Evolutionary conservation across 2,888 invertebrate species (phyloP).

Genomic region (Acrobasis repandana): DNA sequence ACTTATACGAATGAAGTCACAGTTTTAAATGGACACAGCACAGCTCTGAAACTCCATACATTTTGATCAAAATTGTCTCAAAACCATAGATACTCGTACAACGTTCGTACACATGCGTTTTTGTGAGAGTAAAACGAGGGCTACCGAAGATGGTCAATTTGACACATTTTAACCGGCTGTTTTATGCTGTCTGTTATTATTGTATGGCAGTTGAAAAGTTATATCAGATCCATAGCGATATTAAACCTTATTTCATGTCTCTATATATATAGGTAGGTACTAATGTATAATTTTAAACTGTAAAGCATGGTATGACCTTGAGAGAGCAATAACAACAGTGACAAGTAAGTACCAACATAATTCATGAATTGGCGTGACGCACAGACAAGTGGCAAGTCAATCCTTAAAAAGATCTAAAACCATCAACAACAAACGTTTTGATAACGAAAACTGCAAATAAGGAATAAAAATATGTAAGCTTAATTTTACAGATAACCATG

Average conservation of each 20-base stretch:
- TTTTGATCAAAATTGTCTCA: no score
- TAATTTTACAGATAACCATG: constrained; percentile 5
- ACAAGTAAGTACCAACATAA: constrained; percentile 27
- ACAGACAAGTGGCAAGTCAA: constrained; percentile 22
- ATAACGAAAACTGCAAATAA: neutral
- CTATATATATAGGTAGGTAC: no score
- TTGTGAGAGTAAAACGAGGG: no score
- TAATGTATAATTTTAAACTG: constrained; percentile 7
- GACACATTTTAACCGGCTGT: no score
- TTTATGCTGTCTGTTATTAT: no score
- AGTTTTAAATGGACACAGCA: constrained; percentile 38
- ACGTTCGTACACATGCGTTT: no score
- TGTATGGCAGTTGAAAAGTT: no score
- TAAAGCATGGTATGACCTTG: constrained; percentile 26
- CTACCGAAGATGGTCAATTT: no score
- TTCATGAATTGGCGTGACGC: constrained; percentile 40
- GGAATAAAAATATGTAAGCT: neutral
- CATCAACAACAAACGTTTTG: neutral
- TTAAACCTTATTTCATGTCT: no score
- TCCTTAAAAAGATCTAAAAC: neutral
- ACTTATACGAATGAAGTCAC: constrained; percentile 50
- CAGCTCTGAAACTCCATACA: no score
- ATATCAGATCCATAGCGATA: no score
- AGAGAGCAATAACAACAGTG: constrained; percentile 21
- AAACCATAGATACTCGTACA: no score